These are phyloP conservation scores for Chiroxiphia lanceolata DNA, from an alignment of 2,797 vertebrate genomes.

Conservation along the genomic window DNA sequence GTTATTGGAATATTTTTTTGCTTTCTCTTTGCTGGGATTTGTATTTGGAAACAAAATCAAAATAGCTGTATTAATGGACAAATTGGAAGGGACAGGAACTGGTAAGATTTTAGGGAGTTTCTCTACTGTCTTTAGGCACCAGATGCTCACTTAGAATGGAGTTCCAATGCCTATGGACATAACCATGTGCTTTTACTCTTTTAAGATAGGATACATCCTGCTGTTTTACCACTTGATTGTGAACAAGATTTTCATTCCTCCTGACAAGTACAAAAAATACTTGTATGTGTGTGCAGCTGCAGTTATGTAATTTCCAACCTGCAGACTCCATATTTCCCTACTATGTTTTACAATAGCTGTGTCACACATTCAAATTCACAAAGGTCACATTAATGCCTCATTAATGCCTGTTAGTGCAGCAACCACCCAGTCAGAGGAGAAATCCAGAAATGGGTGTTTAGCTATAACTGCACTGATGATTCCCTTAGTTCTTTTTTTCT, in stretches of 20 bases:
- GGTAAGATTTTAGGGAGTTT: not conserved
- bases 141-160: not conserved
- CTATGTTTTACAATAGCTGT: not conserved
- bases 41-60: not conserved
- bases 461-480: not conserved
- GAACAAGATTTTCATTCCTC: not conserved
- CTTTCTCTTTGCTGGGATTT: not conserved
- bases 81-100: not conserved
- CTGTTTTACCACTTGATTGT: not conserved
- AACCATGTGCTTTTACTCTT: not conserved
- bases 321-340: not conserved
- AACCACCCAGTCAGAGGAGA: not conserved
- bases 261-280: not conserved
- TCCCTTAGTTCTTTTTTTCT: not conserved
- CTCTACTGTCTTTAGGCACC: not conserved
- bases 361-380: not conserved
- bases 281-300: not conserved
- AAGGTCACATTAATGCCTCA: not conserved
- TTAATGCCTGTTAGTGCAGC: not conserved
- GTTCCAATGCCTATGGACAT: not conserved
- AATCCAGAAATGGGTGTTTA: not conserved
- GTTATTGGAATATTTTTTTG: not conserved
- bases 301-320: not conserved
- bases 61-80: not conserved
- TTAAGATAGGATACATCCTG: not conserved